Conservation (phyloP, 2,113 vertebrate species). For the Hirundichthys speculiger region DNA sequence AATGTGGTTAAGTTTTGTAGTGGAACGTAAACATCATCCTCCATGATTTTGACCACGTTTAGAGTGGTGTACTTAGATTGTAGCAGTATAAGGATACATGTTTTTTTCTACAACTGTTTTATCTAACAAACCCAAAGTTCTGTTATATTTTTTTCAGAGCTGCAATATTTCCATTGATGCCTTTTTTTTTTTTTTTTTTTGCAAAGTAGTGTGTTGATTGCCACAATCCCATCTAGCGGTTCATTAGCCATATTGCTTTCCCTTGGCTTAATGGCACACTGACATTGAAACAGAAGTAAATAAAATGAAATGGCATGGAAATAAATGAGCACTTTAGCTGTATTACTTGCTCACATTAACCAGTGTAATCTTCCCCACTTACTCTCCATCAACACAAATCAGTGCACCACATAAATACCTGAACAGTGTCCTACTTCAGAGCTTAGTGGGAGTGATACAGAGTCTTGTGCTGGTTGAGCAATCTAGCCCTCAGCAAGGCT, state of each 20-base stretch:
- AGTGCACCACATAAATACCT: constrained; percentile 9
- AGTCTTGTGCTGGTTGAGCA: constrained; percentile 27
- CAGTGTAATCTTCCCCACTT: background rate
- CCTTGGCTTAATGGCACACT: background rate
- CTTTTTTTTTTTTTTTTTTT: background rate
- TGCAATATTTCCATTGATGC: background rate
- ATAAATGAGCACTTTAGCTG: constrained; percentile 22
- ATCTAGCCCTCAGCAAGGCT: constrained; percentile 53
- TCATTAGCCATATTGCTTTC: background rate
- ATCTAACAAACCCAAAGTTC: background rate
- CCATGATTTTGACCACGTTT: too few species aligned
- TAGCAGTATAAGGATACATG: too few species aligned
- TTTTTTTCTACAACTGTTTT: too few species aligned
- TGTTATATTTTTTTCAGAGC: background rate
- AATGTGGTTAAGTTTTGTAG: background rate
- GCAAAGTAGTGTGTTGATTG: background rate
- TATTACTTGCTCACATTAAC: constrained; percentile 32
- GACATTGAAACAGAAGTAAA: background rate
- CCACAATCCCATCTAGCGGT: background rate
- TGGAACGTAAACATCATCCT: too few species aligned
- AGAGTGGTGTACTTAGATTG: too few species aligned
- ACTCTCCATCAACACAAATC: constrained; percentile 29
- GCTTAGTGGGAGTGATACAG: constrained; percentile 46
- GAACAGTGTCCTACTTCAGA: constrained; percentile 44
- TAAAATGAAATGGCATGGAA: background rate